Evolutionary conservation across 2,113 vertebrate species (phyloP), one percentile per base, ranked within the genome.

Genomic region (Sylvietta virens): DNA sequence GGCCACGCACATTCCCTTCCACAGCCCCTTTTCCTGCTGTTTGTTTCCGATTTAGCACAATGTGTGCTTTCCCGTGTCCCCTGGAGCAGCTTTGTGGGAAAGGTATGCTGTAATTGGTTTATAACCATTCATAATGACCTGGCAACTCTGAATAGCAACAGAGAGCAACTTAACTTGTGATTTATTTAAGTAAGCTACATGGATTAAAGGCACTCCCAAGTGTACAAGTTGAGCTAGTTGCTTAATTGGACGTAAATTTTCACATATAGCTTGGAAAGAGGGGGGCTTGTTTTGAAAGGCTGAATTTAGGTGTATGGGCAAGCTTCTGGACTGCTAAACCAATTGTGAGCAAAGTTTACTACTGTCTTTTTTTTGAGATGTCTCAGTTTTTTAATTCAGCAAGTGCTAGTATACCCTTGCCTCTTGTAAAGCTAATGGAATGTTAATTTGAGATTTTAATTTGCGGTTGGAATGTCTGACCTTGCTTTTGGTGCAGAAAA

Each of bases 121-220:
- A 77, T 93, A 83, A 94, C 94, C 62, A 57, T 93, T 96, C 92
- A 95, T 91, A 97, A 94, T 50, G 91, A 60, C 86, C 90, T 53
- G 73, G 88, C 65, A 87, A 73, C 92, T 96, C 23, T 30, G 95
- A 96, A 92, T 80, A 96, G 96, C 88, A 95, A 91, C 40, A 3
- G 95, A 93, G 91, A 96, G 89, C 86, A 89, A 90, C 83, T 95
- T 97, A 87, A 79, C 73, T 94, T 92, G 86, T 86, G 95, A 96
- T 97, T 97, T 96, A 96, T 97, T 97, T 96, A 94, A 77, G 77
- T 65, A 65, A 95, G 57, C 95, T 74, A 69, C 65, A 84, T 62
- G 84, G 88, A 96, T 97, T 95, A 97, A 96, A 97, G 88, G 84
- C 94, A 88, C 51, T 97, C 90, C 73, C 89, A 60, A 91, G 74